Evolutionary conservation across 1,140 invertebrate genomes (phyloP).

Genomic region (Drosophila punjabiensis): DNA sequence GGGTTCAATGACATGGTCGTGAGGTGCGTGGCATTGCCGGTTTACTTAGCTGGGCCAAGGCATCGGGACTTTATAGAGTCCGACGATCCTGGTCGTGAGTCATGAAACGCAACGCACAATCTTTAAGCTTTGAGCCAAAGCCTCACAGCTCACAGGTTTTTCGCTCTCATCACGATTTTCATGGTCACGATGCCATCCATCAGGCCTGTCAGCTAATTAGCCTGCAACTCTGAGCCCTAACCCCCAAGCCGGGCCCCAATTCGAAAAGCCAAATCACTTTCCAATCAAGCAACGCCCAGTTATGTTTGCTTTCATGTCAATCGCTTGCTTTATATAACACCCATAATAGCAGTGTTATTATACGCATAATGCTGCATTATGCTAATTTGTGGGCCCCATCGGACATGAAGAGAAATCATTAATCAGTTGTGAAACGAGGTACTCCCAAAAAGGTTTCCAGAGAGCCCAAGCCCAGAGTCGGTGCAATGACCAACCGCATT

Average conservation of each 20-base stretch:
- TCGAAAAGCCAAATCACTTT: constrained; percentile 69
- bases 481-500: constrained; percentile 73
- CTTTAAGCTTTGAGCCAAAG: constrained; percentile 2
- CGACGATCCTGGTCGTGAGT: constrained; percentile 40
- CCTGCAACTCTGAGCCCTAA: constrained; percentile 14
- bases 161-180: constrained; percentile 63
- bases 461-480: constrained; percentile 8
- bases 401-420: constrained; percentile 68
- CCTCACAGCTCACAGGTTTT: constrained; percentile 1
- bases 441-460: constrained; percentile 34
- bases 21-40: constrained; percentile 23
- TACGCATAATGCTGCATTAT: constrained; percentile 76
- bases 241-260: constrained; percentile 29
- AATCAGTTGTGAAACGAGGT: constrained; percentile 77
- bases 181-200: constrained; percentile 63
- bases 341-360: constrained; percentile 70
- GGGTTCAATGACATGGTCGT: constrained; percentile 46
- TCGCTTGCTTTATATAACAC: constrained; percentile 69
- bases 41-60: constrained; percentile 25
- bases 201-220: constrained; percentile 45
- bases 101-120: constrained; percentile 45
- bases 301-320: constrained; percentile 73
- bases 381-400: constrained; percentile 62
- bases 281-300: constrained; percentile 74
- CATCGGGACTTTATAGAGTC: neutral